Percentiles rank a stretch among this genome's conserved stretches.
phyloP scores from a whole-genome alignment of 2,797 vertebrate species.

The Syngnathus rostellatus region DNA sequence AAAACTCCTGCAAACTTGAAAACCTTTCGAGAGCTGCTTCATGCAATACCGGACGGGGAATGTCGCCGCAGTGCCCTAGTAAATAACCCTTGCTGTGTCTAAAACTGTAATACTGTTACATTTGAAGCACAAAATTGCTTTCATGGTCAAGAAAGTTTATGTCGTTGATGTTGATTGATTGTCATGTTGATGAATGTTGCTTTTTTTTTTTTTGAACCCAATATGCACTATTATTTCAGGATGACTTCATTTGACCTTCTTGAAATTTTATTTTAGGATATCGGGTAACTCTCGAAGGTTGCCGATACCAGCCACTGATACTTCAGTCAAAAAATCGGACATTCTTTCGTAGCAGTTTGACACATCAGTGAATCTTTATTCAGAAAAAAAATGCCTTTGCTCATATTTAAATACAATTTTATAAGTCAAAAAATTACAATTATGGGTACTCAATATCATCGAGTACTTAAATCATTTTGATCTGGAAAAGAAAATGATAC shows the following conservation, averaged over 20 bases:
- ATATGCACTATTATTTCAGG: neutral
- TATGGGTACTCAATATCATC: too few relatives aligned
- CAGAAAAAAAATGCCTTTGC: too few relatives aligned
- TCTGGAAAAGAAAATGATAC: too few relatives aligned
- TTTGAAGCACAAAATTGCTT: constrained; percentile 45
- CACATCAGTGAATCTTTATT: too few relatives aligned
- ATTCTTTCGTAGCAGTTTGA: too few relatives aligned
- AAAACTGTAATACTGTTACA: constrained; percentile 40
- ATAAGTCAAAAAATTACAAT: too few relatives aligned
- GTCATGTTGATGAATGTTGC: constrained; percentile 39
- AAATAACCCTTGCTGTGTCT: neutral
- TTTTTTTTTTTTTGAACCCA: neutral
- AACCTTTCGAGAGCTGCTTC: constrained; percentile 39
- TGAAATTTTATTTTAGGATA: too few relatives aligned
- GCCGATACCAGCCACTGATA: too few relatives aligned
- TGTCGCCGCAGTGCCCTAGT: constrained; percentile 8
- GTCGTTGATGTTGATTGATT: constrained; percentile 11
- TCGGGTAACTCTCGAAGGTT: too few relatives aligned
- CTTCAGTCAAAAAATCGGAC: too few relatives aligned
- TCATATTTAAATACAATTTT: too few relatives aligned
- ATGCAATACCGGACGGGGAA: constrained; percentile 42
- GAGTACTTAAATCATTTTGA: too few relatives aligned
- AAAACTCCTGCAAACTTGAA: constrained; percentile 66
- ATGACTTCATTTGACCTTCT: neutral
- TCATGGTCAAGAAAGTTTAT: constrained; percentile 40